Conservation (phyloP, 2,113 vertebrate species). For the Amazona guildingii region DNA sequence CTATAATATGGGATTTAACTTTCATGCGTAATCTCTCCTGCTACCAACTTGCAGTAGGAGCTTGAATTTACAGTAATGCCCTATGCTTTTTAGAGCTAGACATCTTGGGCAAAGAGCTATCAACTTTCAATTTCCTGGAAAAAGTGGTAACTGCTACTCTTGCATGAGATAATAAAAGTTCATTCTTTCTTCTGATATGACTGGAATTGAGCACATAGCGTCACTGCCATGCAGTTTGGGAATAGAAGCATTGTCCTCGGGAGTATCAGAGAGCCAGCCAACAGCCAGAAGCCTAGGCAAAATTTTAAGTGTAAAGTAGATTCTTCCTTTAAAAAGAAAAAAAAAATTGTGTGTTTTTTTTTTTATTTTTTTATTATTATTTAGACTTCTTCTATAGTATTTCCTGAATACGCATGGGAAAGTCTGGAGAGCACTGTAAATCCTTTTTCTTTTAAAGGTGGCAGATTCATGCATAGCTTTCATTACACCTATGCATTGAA, state of each 20-base stretch:
- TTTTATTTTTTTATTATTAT: background rate
- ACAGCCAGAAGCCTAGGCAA: background rate
- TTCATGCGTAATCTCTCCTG: background rate
- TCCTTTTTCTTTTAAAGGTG: background rate
- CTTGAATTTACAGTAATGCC: background rate
- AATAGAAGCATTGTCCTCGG: background rate
- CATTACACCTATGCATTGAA: background rate
- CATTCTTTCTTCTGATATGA: background rate
- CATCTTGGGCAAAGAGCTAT: background rate
- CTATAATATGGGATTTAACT: background rate
- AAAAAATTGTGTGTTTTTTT: no score
- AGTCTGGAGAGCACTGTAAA: background rate
- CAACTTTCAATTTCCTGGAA: background rate
- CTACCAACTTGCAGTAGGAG: background rate
- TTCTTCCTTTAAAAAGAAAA: background rate
- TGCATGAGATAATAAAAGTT: background rate
- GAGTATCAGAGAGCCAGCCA: background rate
- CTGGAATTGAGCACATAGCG: background rate
- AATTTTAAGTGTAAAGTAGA: background rate
- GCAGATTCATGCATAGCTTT: fast-evolving
- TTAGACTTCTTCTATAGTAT: background rate
- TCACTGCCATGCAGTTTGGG: fast-evolving
- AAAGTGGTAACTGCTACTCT: background rate
- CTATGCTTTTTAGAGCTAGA: background rate
- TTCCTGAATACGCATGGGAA: background rate